Evolutionary conservation across 2,888 invertebrate genomes (phyloP), one percentile per base, ranked within the genome.

Genomic region (Macaria notata): DNA sequence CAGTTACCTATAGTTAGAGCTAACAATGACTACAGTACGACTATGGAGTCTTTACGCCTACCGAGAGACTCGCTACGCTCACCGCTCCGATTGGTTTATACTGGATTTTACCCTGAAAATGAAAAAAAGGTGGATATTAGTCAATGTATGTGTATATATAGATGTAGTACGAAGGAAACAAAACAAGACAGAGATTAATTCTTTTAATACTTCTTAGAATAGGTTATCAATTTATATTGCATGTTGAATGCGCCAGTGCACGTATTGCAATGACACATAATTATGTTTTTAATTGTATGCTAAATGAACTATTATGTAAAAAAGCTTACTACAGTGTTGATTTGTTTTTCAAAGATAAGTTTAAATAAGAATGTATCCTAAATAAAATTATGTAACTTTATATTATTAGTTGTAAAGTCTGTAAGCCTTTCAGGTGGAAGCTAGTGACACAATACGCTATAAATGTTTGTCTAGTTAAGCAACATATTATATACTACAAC

Each of bases 1-100:
- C 73, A 62, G 72, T 75, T 75, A 73, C 65, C 68, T 71, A 66
- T 62, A 59, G 57, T 83, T 88, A 86, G 84, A 82, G 77, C 84
- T 88, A 86, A 77, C 67, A 81, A 82, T 86, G 86, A 88, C 88
- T 88, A 88, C 73, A 70, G 72, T 83, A 78, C 77, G 74, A 80
- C 75, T 77, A 73, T 72, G 64, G 71, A 72, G 46, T 53, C 48
- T 69, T 71, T 78, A 78, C 66, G 69, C 62, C 73, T 73, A 75
- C 66, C 44, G 36, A 63, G 71, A 66, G 69, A 70, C 66, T 69
- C 63, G 52, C 50, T 54, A 47, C 65, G 59, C 59, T 72, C 71
- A 73, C 69, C 67, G 71, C 69, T 73, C 71, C 53, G 46, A 42
- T 68, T 70, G 19, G 2, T 62, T 70, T 69, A 68, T 62, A 71